These are phyloP conservation scores for Coronaproctus castanopsis DNA, from an alignment of 2,888 invertebrate species.

Conservation along the genomic window DNA sequence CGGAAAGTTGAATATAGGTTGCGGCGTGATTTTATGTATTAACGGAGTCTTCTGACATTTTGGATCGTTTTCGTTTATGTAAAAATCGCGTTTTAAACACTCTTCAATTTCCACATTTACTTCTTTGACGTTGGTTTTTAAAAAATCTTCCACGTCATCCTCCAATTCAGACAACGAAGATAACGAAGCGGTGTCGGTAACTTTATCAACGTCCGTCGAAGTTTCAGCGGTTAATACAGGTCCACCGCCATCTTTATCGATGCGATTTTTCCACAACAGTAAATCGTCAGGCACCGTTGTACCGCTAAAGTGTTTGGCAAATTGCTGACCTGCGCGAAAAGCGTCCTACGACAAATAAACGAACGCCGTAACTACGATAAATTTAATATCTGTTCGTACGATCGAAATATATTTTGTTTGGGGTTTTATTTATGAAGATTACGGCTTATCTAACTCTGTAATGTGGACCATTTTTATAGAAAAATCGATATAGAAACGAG, in stretches of 20 bases:
- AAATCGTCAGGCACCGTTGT: neutral
- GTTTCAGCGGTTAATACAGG: neutral
- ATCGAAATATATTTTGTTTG: neutral
- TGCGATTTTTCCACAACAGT: neutral
- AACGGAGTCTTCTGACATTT: neutral
- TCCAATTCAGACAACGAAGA: no score
- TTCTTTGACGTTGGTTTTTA: neutral
- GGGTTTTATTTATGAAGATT: no score
- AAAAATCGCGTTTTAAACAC: neutral
- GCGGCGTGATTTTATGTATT: neutral
- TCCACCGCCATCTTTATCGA: neutral
- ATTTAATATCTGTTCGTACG: neutral
- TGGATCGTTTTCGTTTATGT: neutral
- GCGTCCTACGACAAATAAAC: conserved; percentile 26
- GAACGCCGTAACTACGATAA: neutral
- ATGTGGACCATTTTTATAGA: no score
- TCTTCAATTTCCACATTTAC: neutral
- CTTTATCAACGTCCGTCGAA: neutral
- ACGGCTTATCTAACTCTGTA: no score
- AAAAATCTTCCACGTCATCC: no score
- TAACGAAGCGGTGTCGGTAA: neutral
- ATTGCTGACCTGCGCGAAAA: conserved; percentile 43
- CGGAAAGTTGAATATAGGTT: no score
- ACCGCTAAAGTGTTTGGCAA: conserved; percentile 31
- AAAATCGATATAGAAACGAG: no score